Evolutionary conservation across 2,797 vertebrate genomes (phyloP).

Genomic region (Hydrocynus forskahlii): DNA sequence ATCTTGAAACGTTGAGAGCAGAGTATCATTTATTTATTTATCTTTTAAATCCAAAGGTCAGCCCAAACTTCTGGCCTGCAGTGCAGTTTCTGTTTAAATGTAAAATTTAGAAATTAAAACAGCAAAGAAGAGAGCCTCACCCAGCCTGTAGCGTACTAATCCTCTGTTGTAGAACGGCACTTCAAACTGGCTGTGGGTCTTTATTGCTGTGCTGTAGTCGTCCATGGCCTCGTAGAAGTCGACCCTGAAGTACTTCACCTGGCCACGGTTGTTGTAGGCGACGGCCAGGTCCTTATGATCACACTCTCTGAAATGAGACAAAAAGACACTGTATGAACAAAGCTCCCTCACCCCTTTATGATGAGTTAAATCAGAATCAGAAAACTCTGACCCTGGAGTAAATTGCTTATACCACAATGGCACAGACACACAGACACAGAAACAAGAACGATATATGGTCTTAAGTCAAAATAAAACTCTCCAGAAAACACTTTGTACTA

Average conservation of each 20-base stretch:
- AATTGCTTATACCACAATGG: too few species aligned
- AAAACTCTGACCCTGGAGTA: too few species aligned
- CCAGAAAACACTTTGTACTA: too few species aligned
- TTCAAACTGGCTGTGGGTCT: conserved; percentile 79
- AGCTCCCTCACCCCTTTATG: neutral
- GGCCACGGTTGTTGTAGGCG: conserved; percentile 91
- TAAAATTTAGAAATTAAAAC: neutral
- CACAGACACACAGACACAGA: too few species aligned
- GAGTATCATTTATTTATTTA: too few species aligned
- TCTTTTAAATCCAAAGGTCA: too few species aligned
- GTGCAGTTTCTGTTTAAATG: too few species aligned
- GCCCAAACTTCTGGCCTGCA: too few species aligned
- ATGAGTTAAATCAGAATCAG: too few species aligned
- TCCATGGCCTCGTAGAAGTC: conserved; percentile 91
- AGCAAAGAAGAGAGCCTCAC: conserved; percentile 69
- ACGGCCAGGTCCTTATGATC: conserved; percentile 75
- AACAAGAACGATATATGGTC: too few species aligned
- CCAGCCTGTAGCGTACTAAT: conserved; percentile 88
- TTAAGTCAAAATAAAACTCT: too few species aligned
- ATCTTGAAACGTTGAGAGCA: too few species aligned
- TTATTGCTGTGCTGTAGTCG: conserved; percentile 87
- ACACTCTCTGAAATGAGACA: conserved; percentile 65
- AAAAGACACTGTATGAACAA: neutral
- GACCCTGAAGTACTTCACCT: conserved; percentile 89
- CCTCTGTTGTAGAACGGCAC: conserved; percentile 93